Evolutionary conservation across 1,140 invertebrate genomes (phyloP).

Genomic region (Amphibalanus amphitrite): DNA sequence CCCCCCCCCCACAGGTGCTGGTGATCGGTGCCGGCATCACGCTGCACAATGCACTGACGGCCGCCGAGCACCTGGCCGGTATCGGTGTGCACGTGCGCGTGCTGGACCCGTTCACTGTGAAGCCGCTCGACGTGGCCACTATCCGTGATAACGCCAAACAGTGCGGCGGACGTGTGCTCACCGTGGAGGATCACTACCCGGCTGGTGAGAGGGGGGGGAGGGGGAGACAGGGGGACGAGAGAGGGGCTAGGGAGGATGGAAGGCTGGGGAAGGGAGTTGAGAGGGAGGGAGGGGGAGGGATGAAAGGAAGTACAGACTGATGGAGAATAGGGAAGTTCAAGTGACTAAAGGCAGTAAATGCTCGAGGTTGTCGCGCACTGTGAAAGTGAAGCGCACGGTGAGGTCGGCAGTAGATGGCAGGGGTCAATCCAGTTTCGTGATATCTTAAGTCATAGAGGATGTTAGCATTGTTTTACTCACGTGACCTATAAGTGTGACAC

Average conservation of each 20-base stretch:
- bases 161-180: constrained; percentile 63
- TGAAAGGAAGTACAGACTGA: not conserved
- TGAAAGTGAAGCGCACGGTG: not conserved
- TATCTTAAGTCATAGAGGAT: no score
- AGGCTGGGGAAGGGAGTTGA: not conserved
- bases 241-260: not conserved
- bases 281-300: not conserved
- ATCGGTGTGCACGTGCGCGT: constrained; percentile 54
- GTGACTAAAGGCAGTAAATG: no score
- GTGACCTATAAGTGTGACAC: no score
- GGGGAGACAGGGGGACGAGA: no score
- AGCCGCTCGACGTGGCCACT: constrained; percentile 69
- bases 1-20: constrained; percentile 33
- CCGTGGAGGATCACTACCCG: constrained; percentile 94
- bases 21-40: constrained; percentile 87
- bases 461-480: not conserved
- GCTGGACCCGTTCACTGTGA: constrained; percentile 87
- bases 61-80: constrained; percentile 55
- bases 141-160: constrained; percentile 61
- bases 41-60: constrained; percentile 71
- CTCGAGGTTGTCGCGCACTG: not conserved
- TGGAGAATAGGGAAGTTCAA: no score
- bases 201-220: constrained; percentile 42
- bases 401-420: not conserved
- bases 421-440: not conserved